Evolutionary conservation across 2,888 invertebrate species (phyloP).

Genomic region (Idaea straminata): DNA sequence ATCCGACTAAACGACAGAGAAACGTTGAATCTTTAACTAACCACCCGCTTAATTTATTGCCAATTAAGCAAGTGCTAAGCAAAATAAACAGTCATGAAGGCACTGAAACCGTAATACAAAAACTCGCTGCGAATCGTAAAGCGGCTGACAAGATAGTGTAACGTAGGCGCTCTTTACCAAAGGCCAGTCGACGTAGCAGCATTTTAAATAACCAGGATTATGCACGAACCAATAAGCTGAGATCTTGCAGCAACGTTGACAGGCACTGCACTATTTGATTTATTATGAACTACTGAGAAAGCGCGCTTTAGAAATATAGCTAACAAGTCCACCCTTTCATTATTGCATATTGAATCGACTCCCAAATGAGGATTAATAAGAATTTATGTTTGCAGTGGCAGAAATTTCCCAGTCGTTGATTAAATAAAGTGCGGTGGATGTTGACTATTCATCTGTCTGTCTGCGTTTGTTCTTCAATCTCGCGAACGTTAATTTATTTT

Average conservation of each 20-base stretch:
- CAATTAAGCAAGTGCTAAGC: slow-evolving; percentile 76
- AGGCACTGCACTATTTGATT: slow-evolving; percentile 68
- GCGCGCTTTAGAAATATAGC: slow-evolving; percentile 53
- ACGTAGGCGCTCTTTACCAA: slow-evolving; percentile 45
- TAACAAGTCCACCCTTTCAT: slow-evolving; percentile 51
- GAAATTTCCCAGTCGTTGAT: slow-evolving; percentile 44
- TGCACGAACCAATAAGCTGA: slow-evolving; percentile 49
- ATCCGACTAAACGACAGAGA: slow-evolving; percentile 58
- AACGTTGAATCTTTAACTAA: slow-evolving; percentile 55
- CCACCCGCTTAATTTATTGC: slow-evolving; percentile 71
- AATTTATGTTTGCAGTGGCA: slow-evolving; percentile 57
- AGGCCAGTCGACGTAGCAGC: slow-evolving; percentile 40
- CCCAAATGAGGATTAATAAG: slow-evolving; percentile 69
- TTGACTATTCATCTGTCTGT: slow-evolving; percentile 57
- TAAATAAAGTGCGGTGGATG: slow-evolving; percentile 47
- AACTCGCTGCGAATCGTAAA: slow-evolving; percentile 38
- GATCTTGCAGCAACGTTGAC: slow-evolving; percentile 61
- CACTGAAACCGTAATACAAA: slow-evolving; percentile 61
- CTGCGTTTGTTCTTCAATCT: slow-evolving; percentile 52
- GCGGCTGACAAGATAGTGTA: slow-evolving; percentile 37
- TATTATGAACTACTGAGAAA: slow-evolving; percentile 57
- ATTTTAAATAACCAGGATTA: slow-evolving; percentile 56
- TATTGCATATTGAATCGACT: slow-evolving; percentile 63
- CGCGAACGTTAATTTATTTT: slow-evolving; percentile 32
- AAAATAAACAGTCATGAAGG: slow-evolving; percentile 71